Evolutionary conservation across 92 coral and sea anemone genomes (phyloP), one percentile per base, ranked within the genome.

Genomic region (Umimayanthus kanabou): DNA sequence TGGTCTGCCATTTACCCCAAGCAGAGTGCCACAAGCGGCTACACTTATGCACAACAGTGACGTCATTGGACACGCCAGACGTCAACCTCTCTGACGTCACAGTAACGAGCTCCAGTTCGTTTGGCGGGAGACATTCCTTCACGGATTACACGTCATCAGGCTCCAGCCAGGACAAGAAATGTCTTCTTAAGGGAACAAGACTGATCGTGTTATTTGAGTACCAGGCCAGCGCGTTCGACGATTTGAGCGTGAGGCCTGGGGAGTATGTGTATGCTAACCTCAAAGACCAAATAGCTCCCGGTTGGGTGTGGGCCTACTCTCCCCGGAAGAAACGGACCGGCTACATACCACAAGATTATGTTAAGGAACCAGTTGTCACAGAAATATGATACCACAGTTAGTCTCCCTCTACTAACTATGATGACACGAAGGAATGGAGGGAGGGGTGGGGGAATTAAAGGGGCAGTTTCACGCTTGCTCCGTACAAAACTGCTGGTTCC

Each of bases 271-370:
- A 93, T 79, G 98, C 98, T 26, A 95, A 95, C 47, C 92, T 95
- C 14, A 95, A 95, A 77, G 98, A 95, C 88, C 98, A 95, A 76
- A 88, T 95, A 53, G 96, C 94, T 28, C 98, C 98, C 4, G 92
- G 90, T 5, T 93, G 92, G 94, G 89, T 92, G 58, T 95, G 98
- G 98, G 98, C 93, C 9, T 95, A 95, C 76, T 95, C 98, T n/a
- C 96, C 96, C 2, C 85, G 89, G 29, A 90, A 90, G 71, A 93
- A 90, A 89, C 87, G 94, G 81, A 93, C 98, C 45, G 98, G 98
- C 2, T 95, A 93, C 73, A 93, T 95, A 82, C 98, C 98, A 15
- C 94, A 91, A 37, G 94, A 91, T 18, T 88, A 90, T 76, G 93
- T 93, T 2, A 95, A 90, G 79, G 98, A 95, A 29, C 98, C 98